Evolutionary conservation across 2,113 vertebrate species (phyloP).

Genomic region (Australoheros scitulus): DNA sequence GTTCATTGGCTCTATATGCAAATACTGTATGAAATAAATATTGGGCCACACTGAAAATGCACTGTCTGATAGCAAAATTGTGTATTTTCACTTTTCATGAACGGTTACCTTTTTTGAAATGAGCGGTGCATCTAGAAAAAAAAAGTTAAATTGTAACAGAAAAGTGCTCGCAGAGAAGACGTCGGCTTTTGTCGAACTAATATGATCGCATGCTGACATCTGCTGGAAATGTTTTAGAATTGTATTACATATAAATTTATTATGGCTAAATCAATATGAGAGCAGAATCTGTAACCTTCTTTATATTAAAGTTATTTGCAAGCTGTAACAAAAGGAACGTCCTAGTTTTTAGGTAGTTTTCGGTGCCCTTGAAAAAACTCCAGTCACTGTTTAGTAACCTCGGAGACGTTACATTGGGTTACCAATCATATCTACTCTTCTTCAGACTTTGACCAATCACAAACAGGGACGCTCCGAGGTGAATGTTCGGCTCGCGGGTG

Average conservation of each 20-base stretch:
- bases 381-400: conserved; percentile 24
- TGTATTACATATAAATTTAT: not conserved
- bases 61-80: not conserved
- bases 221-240: not conserved
- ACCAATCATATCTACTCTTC: conserved; percentile 28
- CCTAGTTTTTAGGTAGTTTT: not conserved
- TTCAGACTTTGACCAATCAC: not conserved
- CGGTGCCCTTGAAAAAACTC: conserved; percentile 18
- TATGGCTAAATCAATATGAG: not conserved
- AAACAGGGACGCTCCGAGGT: not conserved
- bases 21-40: not conserved
- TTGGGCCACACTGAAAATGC: not conserved
- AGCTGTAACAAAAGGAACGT: not conserved
- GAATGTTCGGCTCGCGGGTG: not conserved
- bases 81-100: not conserved
- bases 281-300: no score
- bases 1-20: no score
- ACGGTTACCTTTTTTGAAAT: not conserved
- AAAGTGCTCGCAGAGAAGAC: not conserved
- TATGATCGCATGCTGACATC: conserved; percentile 23
- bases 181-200: not conserved
- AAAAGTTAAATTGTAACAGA: not conserved
- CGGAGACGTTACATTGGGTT: rapidly evolving
- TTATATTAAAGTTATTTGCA: not conserved
- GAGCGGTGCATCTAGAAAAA: not conserved